Evolutionary conservation across 2,797 vertebrate species (phyloP), one percentile per base, ranked within the genome.

Genomic region (Notolepis coatsorum): DNA sequence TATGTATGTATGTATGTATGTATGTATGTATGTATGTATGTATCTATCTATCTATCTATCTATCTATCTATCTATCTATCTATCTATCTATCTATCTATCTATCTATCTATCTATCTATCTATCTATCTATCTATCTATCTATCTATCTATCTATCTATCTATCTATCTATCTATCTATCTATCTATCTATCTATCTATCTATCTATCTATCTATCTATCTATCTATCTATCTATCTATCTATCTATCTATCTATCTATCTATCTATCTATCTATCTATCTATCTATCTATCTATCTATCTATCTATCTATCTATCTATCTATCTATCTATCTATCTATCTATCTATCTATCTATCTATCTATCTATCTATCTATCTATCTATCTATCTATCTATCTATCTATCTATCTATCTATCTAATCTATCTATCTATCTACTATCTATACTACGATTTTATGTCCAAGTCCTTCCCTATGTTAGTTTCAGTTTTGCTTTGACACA

Each of bases 31-130:
- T 50, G 23, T 58, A 3, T 43, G 23, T 67, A 5, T 43, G 38
- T 21, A 20, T 57, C 38, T 66, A 17, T 70, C 39, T 61, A 23
- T 65, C 38, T 57, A 42, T 30, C 41, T 54, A 20, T 51, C 35
- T 67, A 25, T 57, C 45, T 61, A 17, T 57, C 39, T 67, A 18
- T 48, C 41, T 46, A 21, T 65, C 61, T 55, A 9, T 69, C 31
- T 52, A 12, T 67, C 43, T 37, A 8, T 56, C 41, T 47, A 27
- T 64, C 43, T 30, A n/a, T 30, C 6, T 23, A 23, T n/a, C n/a
- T n/a, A n/a, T n/a, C n/a, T n/a, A n/a, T n/a, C 7, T 13, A 10
- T 37, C 35, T 37, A 10, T 37, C 2, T 0, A 10, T 4, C 35
- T 13, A 1, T 5, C 13, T 37, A 1, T 37, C 2, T 37, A 37